Base-by-base conservation (phyloP, 2,888 invertebrate genomes). In the Ophioninae sp. region DNA sequence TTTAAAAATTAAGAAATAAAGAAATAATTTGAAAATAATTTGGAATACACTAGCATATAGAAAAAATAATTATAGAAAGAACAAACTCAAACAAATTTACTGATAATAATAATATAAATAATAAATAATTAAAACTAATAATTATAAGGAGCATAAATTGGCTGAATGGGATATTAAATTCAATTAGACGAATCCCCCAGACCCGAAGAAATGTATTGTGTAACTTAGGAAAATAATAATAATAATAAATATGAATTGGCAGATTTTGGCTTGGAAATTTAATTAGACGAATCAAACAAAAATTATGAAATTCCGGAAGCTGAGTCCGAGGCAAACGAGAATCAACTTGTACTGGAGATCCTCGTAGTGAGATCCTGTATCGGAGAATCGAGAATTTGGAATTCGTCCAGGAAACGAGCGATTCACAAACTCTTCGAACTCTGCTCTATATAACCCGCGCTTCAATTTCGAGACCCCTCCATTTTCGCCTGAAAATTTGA, bases 351-450 rank as follows among this genome's bases (percentile, higher is more conserved):
- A 8, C 8, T 37, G 30, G 56, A 71, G 56, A 23, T 71, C 30
- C 71, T 56, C 20, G 58, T 58, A 59, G 59, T 2, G 59, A 51
- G 51, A 80, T 39, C 72, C 9, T 79, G 41, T 51, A 9, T 20
- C 20, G 56, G 56, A 56, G 20, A 68, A 17, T 51, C 8, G 71
- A 58, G 37, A 37, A 58, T 56, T 71, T 71, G 71, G 71, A 71
- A 37, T 71, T 71, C 56, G 71, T 71, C 71, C 71, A 71, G 58
- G 37, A 58, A 71, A 58, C 58, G 20, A n/a, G 37, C 30, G 71
- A 58, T 71, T n/a, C 71, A 71, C 56, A 51, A 58, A 20, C 71
- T 71, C 56, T 58, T 58, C 58, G 6, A 20, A 17, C 30, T 58
- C 37, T 9, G n/a, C 9, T 69, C 58, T 58, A 56, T 30, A 37